phyloP scores from a whole-genome alignment of 2,113 vertebrate genomes.

The Oxyura jamaicensis region DNA sequence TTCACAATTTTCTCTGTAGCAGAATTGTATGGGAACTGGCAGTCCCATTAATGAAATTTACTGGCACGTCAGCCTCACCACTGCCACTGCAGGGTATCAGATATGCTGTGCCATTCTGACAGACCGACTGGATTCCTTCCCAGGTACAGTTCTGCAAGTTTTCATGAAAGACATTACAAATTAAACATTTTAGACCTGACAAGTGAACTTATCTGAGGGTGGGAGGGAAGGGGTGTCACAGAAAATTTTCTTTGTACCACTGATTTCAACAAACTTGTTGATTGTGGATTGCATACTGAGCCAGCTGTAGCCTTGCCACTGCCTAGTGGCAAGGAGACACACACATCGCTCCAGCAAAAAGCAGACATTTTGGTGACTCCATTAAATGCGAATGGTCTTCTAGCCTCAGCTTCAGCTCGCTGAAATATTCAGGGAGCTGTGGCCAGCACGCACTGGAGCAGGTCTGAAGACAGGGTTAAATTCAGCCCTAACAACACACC shows the following conservation, averaged over 20 bases:
- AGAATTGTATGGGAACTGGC: constrained; percentile 13
- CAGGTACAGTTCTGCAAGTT: neutral
- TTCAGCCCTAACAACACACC: too few relatives aligned
- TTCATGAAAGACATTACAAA: neutral
- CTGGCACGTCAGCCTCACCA: neutral
- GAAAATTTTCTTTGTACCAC: neutral
- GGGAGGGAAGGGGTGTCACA: neutral
- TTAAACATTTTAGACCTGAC: neutral
- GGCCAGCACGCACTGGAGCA: too few relatives aligned
- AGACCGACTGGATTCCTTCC: neutral
- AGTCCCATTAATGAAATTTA: constrained; percentile 23
- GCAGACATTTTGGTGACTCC: too few relatives aligned
- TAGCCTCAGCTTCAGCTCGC: too few relatives aligned
- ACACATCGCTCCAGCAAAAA: too few relatives aligned
- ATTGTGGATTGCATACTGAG: neutral
- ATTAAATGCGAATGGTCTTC: too few relatives aligned
- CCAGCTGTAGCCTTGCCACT: neutral
- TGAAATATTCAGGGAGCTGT: too few relatives aligned
- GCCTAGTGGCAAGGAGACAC: too few relatives aligned
- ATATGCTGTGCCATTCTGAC: neutral
- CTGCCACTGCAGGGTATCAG: neutral
- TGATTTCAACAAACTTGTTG: constrained; percentile 17
- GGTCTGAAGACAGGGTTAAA: too few relatives aligned
- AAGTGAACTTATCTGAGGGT: neutral
- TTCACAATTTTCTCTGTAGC: neutral